A percentile compares a stretch with the other conserved stretches of the same genome.
These are phyloP conservation scores for Liposcelis brunnea DNA, from an alignment of 2,888 invertebrate genomes.

Conservation along the genomic window DNA sequence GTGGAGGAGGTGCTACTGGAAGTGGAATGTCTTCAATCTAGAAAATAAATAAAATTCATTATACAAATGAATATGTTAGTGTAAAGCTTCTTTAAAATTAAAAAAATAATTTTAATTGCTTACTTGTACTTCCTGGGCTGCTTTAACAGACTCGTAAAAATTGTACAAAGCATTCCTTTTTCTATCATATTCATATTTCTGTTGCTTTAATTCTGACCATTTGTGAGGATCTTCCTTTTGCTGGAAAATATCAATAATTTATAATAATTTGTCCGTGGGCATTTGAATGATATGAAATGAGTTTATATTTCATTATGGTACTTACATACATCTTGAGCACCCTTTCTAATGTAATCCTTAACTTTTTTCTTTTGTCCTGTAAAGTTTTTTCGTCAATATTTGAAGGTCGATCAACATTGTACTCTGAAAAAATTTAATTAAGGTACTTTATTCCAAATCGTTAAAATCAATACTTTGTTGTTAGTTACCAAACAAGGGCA, in stretches of 20 bases:
- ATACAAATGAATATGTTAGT: too few species aligned
- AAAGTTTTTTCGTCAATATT: too few species aligned
- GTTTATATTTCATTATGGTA: slow-evolving; percentile 23
- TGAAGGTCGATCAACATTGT: slow-evolving; percentile 85
- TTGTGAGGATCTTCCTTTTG: slow-evolving; percentile 92
- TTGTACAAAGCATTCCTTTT: slow-evolving; percentile 70
- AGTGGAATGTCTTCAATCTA: too few species aligned
- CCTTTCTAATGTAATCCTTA: too few species aligned
- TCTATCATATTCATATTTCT: slow-evolving; percentile 85
- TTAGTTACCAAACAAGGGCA: slow-evolving; percentile 11
- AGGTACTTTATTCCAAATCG: too few species aligned
- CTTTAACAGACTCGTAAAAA: slow-evolving; percentile 87
- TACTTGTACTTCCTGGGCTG: slow-evolving; percentile 81
- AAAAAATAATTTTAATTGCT: too few species aligned
- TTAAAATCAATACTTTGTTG: neutral
- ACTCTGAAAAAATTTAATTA: slow-evolving; percentile 43
- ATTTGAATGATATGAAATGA: too few species aligned
- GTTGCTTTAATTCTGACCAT: slow-evolving; percentile 73
- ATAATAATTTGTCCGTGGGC: too few species aligned
- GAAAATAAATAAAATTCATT: too few species aligned
- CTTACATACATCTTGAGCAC: slow-evolving; percentile 92
- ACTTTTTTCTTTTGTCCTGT: too few species aligned
- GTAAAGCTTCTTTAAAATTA: too few species aligned
- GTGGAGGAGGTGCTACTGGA: slow-evolving; percentile 34
- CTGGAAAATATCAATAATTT: slow-evolving; percentile 34